Conservation (phyloP, 92 coral and sea anemone species). For the Nematostella vectensis region DNA sequence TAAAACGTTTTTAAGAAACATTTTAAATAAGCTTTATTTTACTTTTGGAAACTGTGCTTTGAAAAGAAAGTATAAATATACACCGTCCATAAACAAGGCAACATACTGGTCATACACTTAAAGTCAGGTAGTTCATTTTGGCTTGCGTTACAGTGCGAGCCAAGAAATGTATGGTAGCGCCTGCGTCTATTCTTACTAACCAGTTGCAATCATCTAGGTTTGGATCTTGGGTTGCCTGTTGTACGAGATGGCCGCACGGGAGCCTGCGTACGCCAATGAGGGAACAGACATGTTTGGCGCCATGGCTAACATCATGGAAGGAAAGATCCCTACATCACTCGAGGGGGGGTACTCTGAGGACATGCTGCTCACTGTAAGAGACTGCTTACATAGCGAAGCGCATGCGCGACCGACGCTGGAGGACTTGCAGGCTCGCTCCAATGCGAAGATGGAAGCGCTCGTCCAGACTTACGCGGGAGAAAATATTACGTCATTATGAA, state of each 20-base stretch:
- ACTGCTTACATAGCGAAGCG: conserved; percentile 21
- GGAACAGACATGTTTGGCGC: conserved; percentile 94
- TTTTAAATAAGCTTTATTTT: no score
- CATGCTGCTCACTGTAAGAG: conserved; percentile 16
- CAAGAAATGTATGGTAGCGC: no score
- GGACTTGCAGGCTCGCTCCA: conserved; percentile 25
- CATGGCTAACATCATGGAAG: conserved; percentile 88
- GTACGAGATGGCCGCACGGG: conserved; percentile 74
- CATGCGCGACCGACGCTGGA: conserved; percentile 28
- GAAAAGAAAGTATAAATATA: no score
- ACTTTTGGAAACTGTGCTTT: no score
- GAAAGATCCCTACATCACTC: conserved; percentile 23
- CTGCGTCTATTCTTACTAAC: no score
- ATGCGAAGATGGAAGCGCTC: conserved; percentile 29
- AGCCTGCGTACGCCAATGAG: conserved; percentile 81
- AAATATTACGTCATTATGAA: conserved; percentile 21
- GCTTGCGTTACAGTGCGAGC: no score
- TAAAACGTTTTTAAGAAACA: no score
- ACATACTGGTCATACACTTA: no score
- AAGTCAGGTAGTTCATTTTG: no score
- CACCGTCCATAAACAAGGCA: no score
- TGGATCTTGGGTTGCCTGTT: conserved; percentile 84
- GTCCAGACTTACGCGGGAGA: conserved; percentile 24
- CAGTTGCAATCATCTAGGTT: conserved; percentile 8
- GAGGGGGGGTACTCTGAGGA: conserved; percentile 33